Evolutionary conservation across 53 echinoderm and acorn worm species (phyloP), one percentile per base, ranked within the genome.

Genomic region (Crossaster papposus): DNA sequence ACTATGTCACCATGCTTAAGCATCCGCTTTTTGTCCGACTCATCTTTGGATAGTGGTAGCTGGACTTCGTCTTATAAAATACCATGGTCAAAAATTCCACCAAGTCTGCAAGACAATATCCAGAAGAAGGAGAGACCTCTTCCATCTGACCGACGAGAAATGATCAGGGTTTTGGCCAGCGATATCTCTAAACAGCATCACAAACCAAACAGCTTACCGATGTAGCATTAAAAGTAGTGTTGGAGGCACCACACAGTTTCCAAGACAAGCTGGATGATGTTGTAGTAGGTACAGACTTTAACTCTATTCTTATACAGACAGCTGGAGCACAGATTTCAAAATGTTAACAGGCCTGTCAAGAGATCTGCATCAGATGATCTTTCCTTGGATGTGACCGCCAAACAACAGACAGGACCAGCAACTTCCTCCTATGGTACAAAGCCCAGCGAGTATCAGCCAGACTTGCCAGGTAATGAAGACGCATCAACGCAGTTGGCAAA

Each of bases 51-150:
- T n/a, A n/a, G n/a, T n/a, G n/a, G 44, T 44, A 9, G 76, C 36
- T 76, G 76, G 76, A 33, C 35, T 12, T 33, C 76, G 4, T 11
- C 11, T 5, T 89, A 79, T 51, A 32, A 29, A 30, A 51, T 90
- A 32, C 83, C 90, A 12, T 83, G 90, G 90, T 9, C 54, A n/a
- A 89, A 90, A 74, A 81, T 90, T 62, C 77, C 84, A 23, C 23
- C 54, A 75, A 50, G 18, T n/a, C 62, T 90, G 30, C 63, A 71
- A 38, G 76, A 90, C 2, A 51, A 84, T 26, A 51, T 32, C 1
- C 83, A 84, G 34, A 75, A 83, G 55, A 90, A 75, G 36, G 83
- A 83, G 20, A 83, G 90, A 74, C 83, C 90, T 54, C 31, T 71
- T 13, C 76, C 90, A 31, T 30, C 81, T 28, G 75, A 54, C 34